Evolutionary conservation across 1,140 invertebrate species (phyloP), one percentile per base, ranked within the genome.

Genomic region (Macrotrachela quadricornifera): DNA sequence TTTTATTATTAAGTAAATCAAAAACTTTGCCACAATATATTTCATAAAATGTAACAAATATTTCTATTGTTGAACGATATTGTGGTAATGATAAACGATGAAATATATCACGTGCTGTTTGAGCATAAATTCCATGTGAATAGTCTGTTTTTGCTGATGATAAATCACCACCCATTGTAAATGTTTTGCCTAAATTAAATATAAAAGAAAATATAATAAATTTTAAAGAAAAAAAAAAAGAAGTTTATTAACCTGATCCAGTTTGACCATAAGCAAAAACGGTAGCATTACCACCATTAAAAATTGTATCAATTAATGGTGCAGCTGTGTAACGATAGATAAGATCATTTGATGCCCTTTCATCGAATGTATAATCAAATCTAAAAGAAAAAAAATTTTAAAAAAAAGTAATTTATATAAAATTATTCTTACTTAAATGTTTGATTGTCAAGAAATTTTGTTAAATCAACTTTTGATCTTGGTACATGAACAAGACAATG

Each of bases 331-430:
- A 72, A 81, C 83, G 85, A 71, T 92, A 94, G 58, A 94, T 87
- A 60, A 91, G 21, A 78, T 70, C 94, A 86, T 73, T 97, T 97
- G 60, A 78, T 80, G 63, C 83, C 36, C 77, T 79, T 62, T 97
- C 91, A 72, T 97, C 90, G 73, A 99, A 99, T 46, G 88, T 85
- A 73, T 95, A 97, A 74, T 97, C 92, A 70, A 94, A 97, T 60
- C 90, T 76, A 30, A 30, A 30, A 4, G 21, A 30, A 30, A 97
- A 30, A 30, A 8, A 30, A 4, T 2, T 4, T 30, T 4, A 30
- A 30, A 4, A 30, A 8, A 30, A 30, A 4, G 21, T 4, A 30
- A 30, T 2, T 30, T 30, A 4, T 2, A 4, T 30, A 4, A 4
- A 4, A 4, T 30, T 30, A 4, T 2, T 30, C 8, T 30, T 30